Percentiles rank a stretch among this genome's conserved stretches.
phyloP scores from a whole-genome alignment of 2,888 invertebrate genomes.

The Synergus itoensis region DNA sequence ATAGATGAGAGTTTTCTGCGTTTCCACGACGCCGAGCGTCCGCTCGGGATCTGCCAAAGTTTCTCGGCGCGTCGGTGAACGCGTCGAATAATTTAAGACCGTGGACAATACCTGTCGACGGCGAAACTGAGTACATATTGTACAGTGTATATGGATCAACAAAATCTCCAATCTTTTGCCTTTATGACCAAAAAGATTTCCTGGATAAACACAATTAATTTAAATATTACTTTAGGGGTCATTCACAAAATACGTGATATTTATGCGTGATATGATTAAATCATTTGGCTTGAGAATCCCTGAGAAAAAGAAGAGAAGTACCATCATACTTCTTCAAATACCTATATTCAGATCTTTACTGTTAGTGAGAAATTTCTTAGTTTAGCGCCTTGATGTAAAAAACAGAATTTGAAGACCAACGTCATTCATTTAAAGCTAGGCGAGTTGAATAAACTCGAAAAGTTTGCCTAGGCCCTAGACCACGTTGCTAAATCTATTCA shows the following conservation, averaged over 20 bases:
- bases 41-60: conserved; percentile 62
- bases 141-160: neutral
- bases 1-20: conserved; percentile 74
- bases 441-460: conserved; percentile 30
- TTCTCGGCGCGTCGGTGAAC: conserved; percentile 53
- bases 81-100: conserved; percentile 67
- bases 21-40: conserved; percentile 65
- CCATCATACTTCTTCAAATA: too few relatives aligned
- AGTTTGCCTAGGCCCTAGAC: conserved; percentile 34
- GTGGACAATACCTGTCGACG: conserved; percentile 61
- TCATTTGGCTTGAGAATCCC: too few relatives aligned
- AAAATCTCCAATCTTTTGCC: too few relatives aligned
- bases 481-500: conserved; percentile 24
- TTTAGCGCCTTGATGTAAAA: too few relatives aligned
- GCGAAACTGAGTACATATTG: neutral
- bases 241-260: too few relatives aligned
- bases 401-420: neutral
- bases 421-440: neutral
- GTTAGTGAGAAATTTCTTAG: too few relatives aligned
- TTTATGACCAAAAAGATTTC: too few relatives aligned
- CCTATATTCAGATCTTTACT: too few relatives aligned
- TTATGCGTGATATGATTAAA: too few relatives aligned
- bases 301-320: too few relatives aligned
- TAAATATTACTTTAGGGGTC: too few relatives aligned
- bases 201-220: too few relatives aligned